Conservation (phyloP, 2,797 vertebrate genomes). For the Paratrypauchen microcephalus region DNA sequence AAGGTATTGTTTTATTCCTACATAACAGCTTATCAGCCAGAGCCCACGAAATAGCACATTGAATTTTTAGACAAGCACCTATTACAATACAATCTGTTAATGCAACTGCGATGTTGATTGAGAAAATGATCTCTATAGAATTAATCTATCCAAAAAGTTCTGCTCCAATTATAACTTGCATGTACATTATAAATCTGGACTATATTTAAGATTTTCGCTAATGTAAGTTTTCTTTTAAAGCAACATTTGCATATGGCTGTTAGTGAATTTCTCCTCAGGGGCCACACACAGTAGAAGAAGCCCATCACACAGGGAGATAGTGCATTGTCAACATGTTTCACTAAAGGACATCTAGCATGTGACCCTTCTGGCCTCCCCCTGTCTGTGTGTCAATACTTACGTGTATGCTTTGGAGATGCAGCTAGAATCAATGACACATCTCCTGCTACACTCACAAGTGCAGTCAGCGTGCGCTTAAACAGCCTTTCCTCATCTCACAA, state of each 20-base stretch:
- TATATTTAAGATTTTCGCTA: not conserved
- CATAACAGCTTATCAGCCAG: constrained; percentile 57
- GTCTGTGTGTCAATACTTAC: constrained; percentile 65
- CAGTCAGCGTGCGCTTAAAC: constrained; percentile 13
- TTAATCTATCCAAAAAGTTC: constrained; percentile 10
- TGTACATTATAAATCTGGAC: not conserved
- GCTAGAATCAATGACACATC: constrained; percentile 50
- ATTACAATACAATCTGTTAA: constrained; percentile 38
- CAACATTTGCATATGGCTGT: not conserved
- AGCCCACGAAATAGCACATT: constrained; percentile 61
- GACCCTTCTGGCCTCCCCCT: constrained; percentile 58
- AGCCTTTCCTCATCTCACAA: constrained; percentile 5
- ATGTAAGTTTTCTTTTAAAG: constrained; percentile 1
- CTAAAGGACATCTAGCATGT: constrained; percentile 81
- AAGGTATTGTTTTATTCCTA: constrained; percentile 69
- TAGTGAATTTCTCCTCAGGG: constrained; percentile 1
- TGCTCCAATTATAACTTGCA: not conserved
- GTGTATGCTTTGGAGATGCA: constrained; percentile 82
- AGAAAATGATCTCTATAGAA: not conserved
- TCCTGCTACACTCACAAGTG: constrained; percentile 21
- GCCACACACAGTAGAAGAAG: constrained; percentile 7
- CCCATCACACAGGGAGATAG: constrained; percentile 30
- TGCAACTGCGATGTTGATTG: constrained; percentile 18
- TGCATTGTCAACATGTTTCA: constrained; percentile 90
- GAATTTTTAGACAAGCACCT: constrained; percentile 47